phyloP scores from a whole-genome alignment of 1,140 invertebrate genomes.

The Habropoda laboriosa region DNA sequence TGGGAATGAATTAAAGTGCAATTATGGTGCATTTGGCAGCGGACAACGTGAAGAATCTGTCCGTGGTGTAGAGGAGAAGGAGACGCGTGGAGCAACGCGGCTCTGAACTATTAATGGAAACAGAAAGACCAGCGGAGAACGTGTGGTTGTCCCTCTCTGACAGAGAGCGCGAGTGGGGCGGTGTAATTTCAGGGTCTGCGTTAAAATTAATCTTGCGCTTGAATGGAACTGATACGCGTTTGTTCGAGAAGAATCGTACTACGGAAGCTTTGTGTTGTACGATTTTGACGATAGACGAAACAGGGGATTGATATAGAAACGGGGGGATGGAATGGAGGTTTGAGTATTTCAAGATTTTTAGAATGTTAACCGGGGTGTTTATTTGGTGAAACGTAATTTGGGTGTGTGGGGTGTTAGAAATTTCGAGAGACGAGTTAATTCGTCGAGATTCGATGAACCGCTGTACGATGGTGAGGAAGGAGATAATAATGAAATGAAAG shows the following conservation, averaged over 20 bases:
- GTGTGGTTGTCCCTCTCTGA: conserved; percentile 27
- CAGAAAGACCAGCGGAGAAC: conserved; percentile 33
- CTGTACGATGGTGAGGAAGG: too few relatives aligned
- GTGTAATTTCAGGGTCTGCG: conserved; percentile 52
- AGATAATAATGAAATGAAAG: too few relatives aligned
- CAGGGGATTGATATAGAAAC: too few relatives aligned
- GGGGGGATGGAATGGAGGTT: too few relatives aligned
- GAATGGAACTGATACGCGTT: conserved; percentile 31
- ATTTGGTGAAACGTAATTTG: too few relatives aligned
- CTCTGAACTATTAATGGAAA: conserved; percentile 61
- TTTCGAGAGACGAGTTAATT: too few relatives aligned
- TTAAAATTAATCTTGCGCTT: conserved; percentile 55
- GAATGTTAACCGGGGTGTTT: too few relatives aligned
- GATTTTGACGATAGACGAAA: too few relatives aligned
- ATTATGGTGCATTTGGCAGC: conserved; percentile 24
- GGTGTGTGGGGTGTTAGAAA: too few relatives aligned
- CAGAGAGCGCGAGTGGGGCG: conserved; percentile 22
- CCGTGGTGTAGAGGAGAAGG: conserved; percentile 18
- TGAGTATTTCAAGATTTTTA: too few relatives aligned
- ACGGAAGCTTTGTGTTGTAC: too few relatives aligned
- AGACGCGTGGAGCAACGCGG: conserved; percentile 21
- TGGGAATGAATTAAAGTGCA: conserved; percentile 1
- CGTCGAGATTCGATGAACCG: too few relatives aligned
- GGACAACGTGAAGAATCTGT: conserved; percentile 4
- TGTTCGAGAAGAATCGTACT: not conserved